Percentiles rank a stretch among this genome's conserved stretches.
phyloP scores from a whole-genome alignment of 2,113 vertebrate species.

The Serinus canaria region DNA sequence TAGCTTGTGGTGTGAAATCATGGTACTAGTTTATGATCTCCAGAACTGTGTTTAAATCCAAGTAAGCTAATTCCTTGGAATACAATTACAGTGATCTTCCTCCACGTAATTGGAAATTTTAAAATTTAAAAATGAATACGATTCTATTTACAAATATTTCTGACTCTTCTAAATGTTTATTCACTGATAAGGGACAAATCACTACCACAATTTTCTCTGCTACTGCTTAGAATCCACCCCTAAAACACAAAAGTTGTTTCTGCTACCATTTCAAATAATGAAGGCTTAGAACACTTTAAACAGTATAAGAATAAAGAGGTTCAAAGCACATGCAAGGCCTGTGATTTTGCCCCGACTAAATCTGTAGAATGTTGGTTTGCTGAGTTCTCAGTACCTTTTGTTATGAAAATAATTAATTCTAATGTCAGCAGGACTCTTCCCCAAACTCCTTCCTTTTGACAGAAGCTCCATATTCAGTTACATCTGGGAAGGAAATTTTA shows the following conservation, averaged over 20 bases:
- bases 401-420: slow-evolving; percentile 28
- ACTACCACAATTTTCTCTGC: neutral
- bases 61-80: neutral
- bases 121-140: neutral
- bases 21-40: neutral
- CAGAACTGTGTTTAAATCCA: neutral
- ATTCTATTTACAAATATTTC: neutral
- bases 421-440: neutral
- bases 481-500: neutral
- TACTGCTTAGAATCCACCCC: neutral
- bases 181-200: neutral
- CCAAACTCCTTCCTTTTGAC: neutral
- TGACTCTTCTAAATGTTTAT: neutral
- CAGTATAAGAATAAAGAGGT: neutral
- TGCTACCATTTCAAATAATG: neutral
- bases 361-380: neutral
- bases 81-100: neutral
- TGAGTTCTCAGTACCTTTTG: neutral
- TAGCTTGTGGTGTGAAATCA: neutral
- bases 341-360: neutral
- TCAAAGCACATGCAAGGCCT: neutral
- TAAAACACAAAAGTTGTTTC: neutral
- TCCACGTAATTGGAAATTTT: neutral
- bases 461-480: neutral
- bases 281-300: neutral